Conservation (phyloP, 2,113 vertebrate species). For the Cebidichthys violaceus region DNA sequence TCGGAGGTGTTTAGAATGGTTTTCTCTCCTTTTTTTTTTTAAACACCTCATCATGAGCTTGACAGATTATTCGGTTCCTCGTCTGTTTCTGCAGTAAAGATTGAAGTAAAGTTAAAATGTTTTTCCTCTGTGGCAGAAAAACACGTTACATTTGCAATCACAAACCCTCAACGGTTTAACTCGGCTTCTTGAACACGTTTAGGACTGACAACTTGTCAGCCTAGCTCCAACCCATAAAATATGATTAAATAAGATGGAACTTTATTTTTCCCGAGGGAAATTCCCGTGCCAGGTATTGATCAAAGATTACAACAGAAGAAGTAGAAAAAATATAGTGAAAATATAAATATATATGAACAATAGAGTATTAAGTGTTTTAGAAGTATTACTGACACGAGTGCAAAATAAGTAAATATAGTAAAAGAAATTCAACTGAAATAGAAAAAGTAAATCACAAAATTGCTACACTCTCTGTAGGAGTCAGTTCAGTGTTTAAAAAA, state of each 20-base stretch:
- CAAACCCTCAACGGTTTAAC: background rate
- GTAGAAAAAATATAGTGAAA: too few species aligned
- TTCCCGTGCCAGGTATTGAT: background rate
- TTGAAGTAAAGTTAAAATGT: background rate
- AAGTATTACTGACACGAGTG: background rate
- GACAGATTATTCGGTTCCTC: background rate
- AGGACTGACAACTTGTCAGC: background rate
- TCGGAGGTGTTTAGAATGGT: too few species aligned
- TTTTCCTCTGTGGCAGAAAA: background rate
- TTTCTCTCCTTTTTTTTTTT: too few species aligned
- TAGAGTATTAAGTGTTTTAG: background rate
- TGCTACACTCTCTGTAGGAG: background rate
- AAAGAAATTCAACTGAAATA: background rate
- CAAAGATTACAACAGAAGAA: too few species aligned
- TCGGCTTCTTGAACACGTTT: background rate
- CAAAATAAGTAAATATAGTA: background rate
- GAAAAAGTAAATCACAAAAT: background rate
- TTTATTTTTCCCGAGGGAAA: too few species aligned
- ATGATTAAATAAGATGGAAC: background rate
- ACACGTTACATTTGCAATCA: too few species aligned
- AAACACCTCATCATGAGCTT: background rate
- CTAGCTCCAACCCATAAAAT: background rate
- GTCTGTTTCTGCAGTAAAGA: background rate
- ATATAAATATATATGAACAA: background rate
- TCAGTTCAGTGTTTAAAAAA: background rate